Evolutionary conservation across 30 jellyfish, hydroid and myxozoan genomes (phyloP), one percentile per base, ranked within the genome.

Genomic region (Rhopilema esculentum): DNA sequence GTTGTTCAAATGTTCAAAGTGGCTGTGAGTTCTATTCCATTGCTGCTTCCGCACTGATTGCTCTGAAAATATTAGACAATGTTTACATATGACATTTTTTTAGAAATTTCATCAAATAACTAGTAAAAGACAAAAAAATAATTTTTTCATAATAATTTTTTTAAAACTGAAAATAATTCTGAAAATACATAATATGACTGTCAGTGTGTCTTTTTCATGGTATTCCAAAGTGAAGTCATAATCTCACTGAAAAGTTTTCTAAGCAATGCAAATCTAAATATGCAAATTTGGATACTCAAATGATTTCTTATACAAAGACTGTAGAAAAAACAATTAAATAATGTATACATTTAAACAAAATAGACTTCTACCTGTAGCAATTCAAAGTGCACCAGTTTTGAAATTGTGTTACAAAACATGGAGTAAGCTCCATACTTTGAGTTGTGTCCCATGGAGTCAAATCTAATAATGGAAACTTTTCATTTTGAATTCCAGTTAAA

Each of bases 351-450:
- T 40, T 40, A 40, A 40, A 40, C 57, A 40, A 40, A 40, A 40
- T n/a, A n/a, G n/a, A n/a, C n/a, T n/a, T n/a, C n/a, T n/a, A n/a
- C n/a, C n/a, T n/a, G n/a, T n/a, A n/a, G n/a, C n/a, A n/a, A n/a
- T n/a, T n/a, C n/a, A n/a, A n/a, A n/a, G n/a, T n/a, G n/a, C n/a
- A n/a, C n/a, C n/a, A n/a, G n/a, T n/a, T n/a, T n/a, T n/a, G n/a
- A n/a, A n/a, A n/a, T n/a, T 67, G 8, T 67, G 16, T 67, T 49
- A 20, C 68, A n/a, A 64, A 72, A 27, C 83, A 72, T 16, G 9
- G 64, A 16, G 33, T 72, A 72, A n/a, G 83, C 29, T 7, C 83
- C 74, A 49, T 75, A 75, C 86, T 75, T 75, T 33, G 86, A 72
- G 15, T 33, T 12, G 69, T 75, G 51, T 16, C 86, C 86, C 2